These are phyloP conservation scores for Brachyhypopomus occidentalis DNA, from an alignment of 2,113 vertebrate species.

Conservation along the genomic window DNA sequence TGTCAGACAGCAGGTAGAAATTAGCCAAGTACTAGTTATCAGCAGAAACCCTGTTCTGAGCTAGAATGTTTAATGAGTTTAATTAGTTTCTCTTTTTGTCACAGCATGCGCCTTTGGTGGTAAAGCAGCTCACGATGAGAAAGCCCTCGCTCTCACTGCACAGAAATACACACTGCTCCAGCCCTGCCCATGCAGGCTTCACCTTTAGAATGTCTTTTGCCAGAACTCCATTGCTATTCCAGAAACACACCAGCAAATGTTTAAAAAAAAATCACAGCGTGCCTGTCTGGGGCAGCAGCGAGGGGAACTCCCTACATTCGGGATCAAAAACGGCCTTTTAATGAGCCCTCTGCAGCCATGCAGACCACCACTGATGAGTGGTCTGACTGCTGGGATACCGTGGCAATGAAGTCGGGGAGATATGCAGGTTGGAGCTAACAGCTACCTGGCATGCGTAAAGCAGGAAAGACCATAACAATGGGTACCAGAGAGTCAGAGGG, in stretches of 20 bases:
- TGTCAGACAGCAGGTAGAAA: background rate
- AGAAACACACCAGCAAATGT: too few relatives aligned
- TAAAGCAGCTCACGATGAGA: too few relatives aligned
- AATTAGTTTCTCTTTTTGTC: conserved; percentile 8
- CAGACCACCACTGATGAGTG: background rate
- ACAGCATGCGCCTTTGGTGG: background rate
- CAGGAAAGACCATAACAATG: too few relatives aligned
- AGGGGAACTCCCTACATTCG: conserved; percentile 67
- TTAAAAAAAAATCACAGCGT: conserved; percentile 39
- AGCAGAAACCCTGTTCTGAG: background rate
- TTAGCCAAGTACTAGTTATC: conserved; percentile 15
- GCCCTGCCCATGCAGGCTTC: too few relatives aligned
- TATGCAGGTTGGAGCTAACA: background rate
- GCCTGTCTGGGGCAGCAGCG: conserved; percentile 42
- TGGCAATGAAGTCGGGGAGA: background rate
- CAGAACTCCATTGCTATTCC: too few relatives aligned
- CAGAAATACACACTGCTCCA: too few relatives aligned
- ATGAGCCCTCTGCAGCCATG: conserved; percentile 63
- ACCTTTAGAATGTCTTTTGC: too few relatives aligned
- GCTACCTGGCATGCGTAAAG: too few relatives aligned
- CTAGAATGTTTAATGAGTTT: conserved; percentile 1
- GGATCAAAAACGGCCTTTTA: conserved; percentile 80
- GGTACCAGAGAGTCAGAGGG: too few relatives aligned
- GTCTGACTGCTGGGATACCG: background rate
- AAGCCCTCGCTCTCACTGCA: background rate